Evolutionary conservation across 2,113 vertebrate genomes (phyloP), one percentile per base, ranked within the genome.

Genomic region (Corythaixoides concolor): DNA sequence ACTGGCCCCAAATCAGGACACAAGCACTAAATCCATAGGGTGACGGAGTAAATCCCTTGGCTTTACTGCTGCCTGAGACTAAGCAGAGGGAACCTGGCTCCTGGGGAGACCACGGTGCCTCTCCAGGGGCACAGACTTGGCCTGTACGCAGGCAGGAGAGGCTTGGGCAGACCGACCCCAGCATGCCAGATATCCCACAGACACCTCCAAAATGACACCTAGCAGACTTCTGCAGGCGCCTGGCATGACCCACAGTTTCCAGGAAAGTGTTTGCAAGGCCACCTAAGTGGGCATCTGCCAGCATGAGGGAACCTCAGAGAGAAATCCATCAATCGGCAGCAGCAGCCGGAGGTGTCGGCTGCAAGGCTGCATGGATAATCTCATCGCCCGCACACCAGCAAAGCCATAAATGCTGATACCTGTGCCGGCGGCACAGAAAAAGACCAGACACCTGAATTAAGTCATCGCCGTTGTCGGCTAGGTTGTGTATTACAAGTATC

Each of bases 91-190:
- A 77, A 30, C 8, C 18, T 78, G 53, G 43, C 11, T 66, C 3
- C 24, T 15, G 26, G 5, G 49, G 27, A 43, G 47, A 39, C 9
- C 19, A 18, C 0, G 0, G n/a, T n/a, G 26, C 10, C 49, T 26
- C 77, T 84, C 35, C 22, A 6, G 55, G 37, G 43, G 6, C 52
- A 12, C 6, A 14, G 43, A 4, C 11, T 30, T 69, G 66, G 66
- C 64, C 43, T 49, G 33, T 53, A 2, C 1, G 23, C 6, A 7
- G 33, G 6, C 33, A 23, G 74, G 49, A 74, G 45, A 24, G 7
- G 17, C 35, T 75, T 24, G 43, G 81, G 27, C 85, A 68, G 53
- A 12, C 58, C 63, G 70, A 63, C 2, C 58, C 70, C 69, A 18
- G 41, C 2, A 0, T 85, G 69, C 26, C 90, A 49, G 89, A 8